Conservation (phyloP, 2,888 invertebrate species). For the Synanthedon vespiformis region DNA sequence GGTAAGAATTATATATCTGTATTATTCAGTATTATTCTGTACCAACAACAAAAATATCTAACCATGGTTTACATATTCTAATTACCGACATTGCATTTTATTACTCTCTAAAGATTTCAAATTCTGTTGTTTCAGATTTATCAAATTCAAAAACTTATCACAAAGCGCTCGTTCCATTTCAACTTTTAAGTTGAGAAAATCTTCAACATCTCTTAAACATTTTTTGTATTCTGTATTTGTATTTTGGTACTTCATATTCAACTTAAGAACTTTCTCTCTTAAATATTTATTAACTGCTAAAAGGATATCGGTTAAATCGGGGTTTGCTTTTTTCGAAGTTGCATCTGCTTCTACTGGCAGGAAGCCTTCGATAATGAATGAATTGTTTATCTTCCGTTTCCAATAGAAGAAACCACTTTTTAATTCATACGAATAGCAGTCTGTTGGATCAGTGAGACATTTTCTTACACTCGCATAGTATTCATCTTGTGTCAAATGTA, state of each 20-base stretch:
- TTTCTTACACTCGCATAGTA: conserved; percentile 28
- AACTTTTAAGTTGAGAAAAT: conserved; percentile 44
- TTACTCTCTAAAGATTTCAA: neutral
- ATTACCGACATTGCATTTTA: neutral
- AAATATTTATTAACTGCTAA: conserved; percentile 33
- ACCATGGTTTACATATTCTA: too few species aligned
- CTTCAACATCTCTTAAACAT: conserved; percentile 42
- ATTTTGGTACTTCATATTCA: conserved; percentile 20
- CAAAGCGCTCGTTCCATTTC: conserved; percentile 47
- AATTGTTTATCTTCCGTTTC: conserved; percentile 31
- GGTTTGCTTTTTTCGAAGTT: conserved; percentile 18
- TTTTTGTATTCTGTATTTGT: conserved; percentile 35
- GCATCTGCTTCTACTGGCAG: conserved; percentile 35
- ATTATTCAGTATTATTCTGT: neutral
- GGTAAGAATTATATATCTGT: neutral
- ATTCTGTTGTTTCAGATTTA: conserved; percentile 21
- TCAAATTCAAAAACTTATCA: conserved; percentile 34
- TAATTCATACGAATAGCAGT: conserved; percentile 38
- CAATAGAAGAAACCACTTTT: conserved; percentile 50
- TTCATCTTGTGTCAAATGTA: conserved; percentile 26
- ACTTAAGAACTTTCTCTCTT: conserved; percentile 20
- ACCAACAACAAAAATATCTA: too few species aligned
- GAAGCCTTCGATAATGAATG: conserved; percentile 40
- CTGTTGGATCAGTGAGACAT: conserved; percentile 29
- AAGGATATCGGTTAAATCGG: conserved; percentile 37